These are phyloP conservation scores for Symphodus melops DNA, from an alignment of 2,113 vertebrate species.

Conservation along the genomic window DNA sequence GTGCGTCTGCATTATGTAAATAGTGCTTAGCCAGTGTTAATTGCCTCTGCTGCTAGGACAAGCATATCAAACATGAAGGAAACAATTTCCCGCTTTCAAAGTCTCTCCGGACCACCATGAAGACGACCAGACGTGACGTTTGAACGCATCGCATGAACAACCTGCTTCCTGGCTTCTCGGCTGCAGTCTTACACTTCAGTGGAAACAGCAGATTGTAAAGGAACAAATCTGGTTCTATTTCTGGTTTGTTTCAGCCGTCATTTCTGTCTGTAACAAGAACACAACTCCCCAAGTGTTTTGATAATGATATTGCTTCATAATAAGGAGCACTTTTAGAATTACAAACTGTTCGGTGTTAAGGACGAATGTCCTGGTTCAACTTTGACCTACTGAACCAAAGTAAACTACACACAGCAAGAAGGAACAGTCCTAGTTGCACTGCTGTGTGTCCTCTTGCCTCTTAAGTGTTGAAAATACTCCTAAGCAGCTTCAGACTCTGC, in stretches of 20 bases:
- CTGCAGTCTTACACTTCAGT: slow-evolving; percentile 2
- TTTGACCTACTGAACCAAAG: no score
- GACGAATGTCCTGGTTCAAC: no score
- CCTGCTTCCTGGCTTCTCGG: slow-evolving; percentile 38
- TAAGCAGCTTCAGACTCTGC: slow-evolving; percentile 8
- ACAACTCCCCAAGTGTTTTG: not conserved
- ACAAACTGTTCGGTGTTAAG: no score
- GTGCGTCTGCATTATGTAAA: slow-evolving; percentile 76
- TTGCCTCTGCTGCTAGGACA: slow-evolving; percentile 69
- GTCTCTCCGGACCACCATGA: slow-evolving; percentile 31
- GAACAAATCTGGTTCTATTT: not conserved
- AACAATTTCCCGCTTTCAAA: slow-evolving; percentile 54
- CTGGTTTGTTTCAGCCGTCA: not conserved
- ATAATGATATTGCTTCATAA: not conserved
- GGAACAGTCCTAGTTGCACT: not conserved
- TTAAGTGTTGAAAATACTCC: slow-evolving; percentile 14
- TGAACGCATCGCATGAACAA: slow-evolving; percentile 14
- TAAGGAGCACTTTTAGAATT: no score
- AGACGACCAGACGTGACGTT: slow-evolving; percentile 23
- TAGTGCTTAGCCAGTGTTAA: slow-evolving; percentile 77
- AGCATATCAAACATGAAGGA: slow-evolving; percentile 65
- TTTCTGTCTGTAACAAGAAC: slow-evolving; percentile 10
- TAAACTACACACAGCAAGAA: not conserved
- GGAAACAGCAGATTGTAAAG: not conserved
- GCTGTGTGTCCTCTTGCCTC: not conserved